Conservation (phyloP, 2,888 invertebrate genomes). For the Megamerina dolium region DNA sequence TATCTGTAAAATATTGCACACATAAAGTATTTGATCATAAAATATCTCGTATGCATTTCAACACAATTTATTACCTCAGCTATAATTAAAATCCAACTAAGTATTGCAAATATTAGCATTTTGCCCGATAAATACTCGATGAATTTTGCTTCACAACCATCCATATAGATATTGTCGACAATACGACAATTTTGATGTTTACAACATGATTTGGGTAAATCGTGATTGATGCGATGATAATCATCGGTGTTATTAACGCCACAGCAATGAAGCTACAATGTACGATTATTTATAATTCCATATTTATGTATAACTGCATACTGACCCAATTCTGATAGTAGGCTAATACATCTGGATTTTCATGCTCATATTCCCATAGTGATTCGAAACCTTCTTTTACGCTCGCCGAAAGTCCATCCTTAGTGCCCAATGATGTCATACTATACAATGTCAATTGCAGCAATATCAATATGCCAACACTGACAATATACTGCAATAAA, state of each 20-base stretch:
- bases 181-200: constrained; percentile 28
- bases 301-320: neutral
- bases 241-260: constrained; percentile 37
- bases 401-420: constrained; percentile 39
- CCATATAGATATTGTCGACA: constrained; percentile 22
- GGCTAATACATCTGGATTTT: constrained; percentile 32
- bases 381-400: constrained; percentile 36
- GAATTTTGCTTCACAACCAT: constrained; percentile 37
- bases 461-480: constrained; percentile 30
- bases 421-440: constrained; percentile 40
- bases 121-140: constrained; percentile 35
- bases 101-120: constrained; percentile 33
- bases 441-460: constrained; percentile 35
- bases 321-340: constrained; percentile 37
- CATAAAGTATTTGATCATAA: too few relatives aligned
- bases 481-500: constrained; percentile 28
- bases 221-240: constrained; percentile 33
- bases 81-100: constrained; percentile 34
- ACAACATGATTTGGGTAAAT: constrained; percentile 35
- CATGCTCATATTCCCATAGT: constrained; percentile 33
- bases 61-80: constrained; percentile 38
- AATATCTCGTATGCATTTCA: too few relatives aligned
- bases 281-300: neutral
- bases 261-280: constrained; percentile 32
- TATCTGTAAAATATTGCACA: constrained; percentile 24